Percentiles rank a stretch among this genome's conserved stretches.
phyloP scores from a whole-genome alignment of 2,888 invertebrate genomes.

The Leptothorax acervorum region DNA sequence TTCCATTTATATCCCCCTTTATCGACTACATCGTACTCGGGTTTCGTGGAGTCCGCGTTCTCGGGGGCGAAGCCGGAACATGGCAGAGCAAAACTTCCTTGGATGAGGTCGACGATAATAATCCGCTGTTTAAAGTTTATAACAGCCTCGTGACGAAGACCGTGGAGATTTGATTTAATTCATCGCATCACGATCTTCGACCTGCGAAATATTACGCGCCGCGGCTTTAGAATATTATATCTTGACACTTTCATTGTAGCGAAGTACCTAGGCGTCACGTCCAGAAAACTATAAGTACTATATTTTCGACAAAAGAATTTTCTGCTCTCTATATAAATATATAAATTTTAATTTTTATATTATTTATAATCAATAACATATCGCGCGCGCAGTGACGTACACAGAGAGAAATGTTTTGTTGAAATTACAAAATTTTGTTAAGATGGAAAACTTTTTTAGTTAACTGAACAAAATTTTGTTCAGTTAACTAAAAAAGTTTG shows the following conservation, averaged over 20 bases:
- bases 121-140: slow-evolving; percentile 49
- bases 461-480: too few species aligned
- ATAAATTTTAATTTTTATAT: background rate
- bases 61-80: slow-evolving; percentile 25
- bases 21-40: slow-evolving; percentile 30
- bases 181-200: slow-evolving; percentile 40
- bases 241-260: background rate
- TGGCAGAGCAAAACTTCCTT: slow-evolving; percentile 46
- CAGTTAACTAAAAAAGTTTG: too few species aligned
- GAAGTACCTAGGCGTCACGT: background rate
- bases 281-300: background rate
- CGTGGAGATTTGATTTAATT: slow-evolving; percentile 48
- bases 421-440: too few species aligned
- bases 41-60: slow-evolving; percentile 19
- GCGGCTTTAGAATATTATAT: background rate
- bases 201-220: background rate
- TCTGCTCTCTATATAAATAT: too few species aligned
- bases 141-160: slow-evolving; percentile 45
- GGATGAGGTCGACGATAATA: slow-evolving; percentile 47
- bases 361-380: background rate
- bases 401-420: too few species aligned
- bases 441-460: too few species aligned
- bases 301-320: background rate
- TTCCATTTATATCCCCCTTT: slow-evolving; percentile 45
- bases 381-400: too few species aligned